Conservation (phyloP, 2,797 vertebrate genomes). For the Otus scops region DNA sequence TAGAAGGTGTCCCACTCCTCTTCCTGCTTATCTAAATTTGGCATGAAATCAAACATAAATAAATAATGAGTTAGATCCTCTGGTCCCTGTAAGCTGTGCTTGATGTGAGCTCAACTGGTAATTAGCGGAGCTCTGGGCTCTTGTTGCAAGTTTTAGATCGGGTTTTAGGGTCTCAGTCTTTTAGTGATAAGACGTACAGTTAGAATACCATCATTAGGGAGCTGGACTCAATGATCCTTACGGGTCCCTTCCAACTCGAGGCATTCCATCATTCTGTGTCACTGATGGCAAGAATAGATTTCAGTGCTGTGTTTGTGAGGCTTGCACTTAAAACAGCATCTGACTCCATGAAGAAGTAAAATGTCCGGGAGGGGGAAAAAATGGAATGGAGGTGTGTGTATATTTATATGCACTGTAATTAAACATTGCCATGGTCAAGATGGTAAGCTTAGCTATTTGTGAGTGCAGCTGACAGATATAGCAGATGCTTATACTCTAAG, state of each 20-base stretch:
- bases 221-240: neutral
- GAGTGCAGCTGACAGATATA: neutral
- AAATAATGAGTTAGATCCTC: neutral
- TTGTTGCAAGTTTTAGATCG: neutral
- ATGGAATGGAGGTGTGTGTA: neutral
- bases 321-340: neutral
- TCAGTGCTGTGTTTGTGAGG: neutral
- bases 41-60: neutral
- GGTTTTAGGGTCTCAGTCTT: neutral
- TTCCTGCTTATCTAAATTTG: neutral
- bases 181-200: neutral
- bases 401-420: neutral
- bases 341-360: neutral
- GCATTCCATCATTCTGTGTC: neutral
- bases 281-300: neutral
- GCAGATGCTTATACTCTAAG: constrained; percentile 33
- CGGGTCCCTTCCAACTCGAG: neutral
- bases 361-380: neutral
- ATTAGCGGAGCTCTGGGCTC: neutral
- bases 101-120: neutral
- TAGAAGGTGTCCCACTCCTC: neutral
- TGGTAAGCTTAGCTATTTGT: neutral
- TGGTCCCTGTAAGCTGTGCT: neutral
- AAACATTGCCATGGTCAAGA: neutral
- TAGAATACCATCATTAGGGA: neutral